Conservation (phyloP, 2,888 invertebrate species). For the Pecten maximus region DNA sequence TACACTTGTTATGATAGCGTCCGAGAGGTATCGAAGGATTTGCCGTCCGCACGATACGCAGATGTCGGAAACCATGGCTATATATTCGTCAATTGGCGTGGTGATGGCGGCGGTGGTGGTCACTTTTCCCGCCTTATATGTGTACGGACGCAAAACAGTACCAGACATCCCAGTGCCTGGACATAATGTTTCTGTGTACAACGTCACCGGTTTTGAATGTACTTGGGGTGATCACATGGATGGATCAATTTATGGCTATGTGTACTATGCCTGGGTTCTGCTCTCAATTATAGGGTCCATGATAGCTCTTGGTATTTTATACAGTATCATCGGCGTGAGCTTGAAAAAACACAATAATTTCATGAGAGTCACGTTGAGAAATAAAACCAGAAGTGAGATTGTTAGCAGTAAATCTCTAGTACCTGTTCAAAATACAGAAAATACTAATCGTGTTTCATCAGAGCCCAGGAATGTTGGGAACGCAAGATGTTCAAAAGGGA, state of each 20-base stretch:
- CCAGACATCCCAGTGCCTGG: neutral
- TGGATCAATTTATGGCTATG: constrained; percentile 38
- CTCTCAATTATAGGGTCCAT: constrained; percentile 38
- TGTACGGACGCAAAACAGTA: constrained; percentile 51
- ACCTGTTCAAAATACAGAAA: neutral
- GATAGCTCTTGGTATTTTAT: constrained; percentile 39
- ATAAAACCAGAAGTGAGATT: neutral
- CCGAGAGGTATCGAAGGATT: constrained; percentile 53
- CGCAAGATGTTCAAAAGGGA: neutral
- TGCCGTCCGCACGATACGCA: constrained; percentile 46
- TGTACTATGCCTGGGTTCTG: constrained; percentile 42
- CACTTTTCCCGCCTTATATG: constrained; percentile 46
- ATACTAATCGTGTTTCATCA: neutral
- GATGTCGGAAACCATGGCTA: constrained; percentile 45
- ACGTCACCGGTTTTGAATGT: constrained; percentile 48
- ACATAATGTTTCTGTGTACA: neutral
- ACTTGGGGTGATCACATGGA: constrained; percentile 46
- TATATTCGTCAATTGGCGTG: constrained; percentile 40
- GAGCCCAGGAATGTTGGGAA: neutral
- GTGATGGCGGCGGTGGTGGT: constrained; percentile 40
- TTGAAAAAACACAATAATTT: constrained; percentile 36
- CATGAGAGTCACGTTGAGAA: neutral
- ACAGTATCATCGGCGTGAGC: constrained; percentile 37
- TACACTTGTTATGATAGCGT: constrained; percentile 52
- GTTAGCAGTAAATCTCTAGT: neutral